Evolutionary conservation across 2,797 vertebrate species (phyloP).

Genomic region (Gorsachius magnificus): DNA sequence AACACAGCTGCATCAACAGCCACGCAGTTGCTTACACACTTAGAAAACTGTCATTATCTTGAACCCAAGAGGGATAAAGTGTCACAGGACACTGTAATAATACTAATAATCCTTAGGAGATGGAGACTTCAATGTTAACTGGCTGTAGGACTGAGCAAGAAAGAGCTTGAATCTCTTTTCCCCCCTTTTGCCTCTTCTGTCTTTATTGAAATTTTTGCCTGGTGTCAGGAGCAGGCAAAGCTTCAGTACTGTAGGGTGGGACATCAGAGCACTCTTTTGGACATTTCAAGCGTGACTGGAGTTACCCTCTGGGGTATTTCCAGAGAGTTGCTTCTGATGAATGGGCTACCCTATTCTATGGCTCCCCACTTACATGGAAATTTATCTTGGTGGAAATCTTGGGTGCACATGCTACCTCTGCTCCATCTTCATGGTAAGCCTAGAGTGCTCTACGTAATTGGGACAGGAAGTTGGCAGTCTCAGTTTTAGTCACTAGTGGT

Average conservation of each 20-base stretch:
- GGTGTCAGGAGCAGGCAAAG: neutral
- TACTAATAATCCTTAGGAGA: neutral
- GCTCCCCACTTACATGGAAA: neutral
- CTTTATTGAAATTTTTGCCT: neutral
- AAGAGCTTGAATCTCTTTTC: neutral
- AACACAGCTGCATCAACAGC: neutral
- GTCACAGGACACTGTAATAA: neutral
- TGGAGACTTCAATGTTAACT: neutral
- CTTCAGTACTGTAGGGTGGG: neutral
- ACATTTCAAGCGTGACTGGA: neutral
- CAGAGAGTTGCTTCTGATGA: neutral
- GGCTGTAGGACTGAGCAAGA: neutral
- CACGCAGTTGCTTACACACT: fast-evolving
- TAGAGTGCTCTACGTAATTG: neutral
- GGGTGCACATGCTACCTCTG: neutral
- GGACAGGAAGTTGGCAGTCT: neutral
- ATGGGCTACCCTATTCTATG: neutral
- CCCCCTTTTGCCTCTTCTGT: neutral
- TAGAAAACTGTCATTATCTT: neutral
- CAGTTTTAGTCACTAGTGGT: neutral
- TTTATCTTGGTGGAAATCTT: neutral
- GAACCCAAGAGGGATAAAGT: neutral
- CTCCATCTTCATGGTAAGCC: neutral
- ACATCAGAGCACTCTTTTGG: neutral
- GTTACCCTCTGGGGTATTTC: neutral